A percentile compares a stretch with the other conserved stretches of the same genome.
Conservation (phyloP, 2,888 invertebrate genomes). For the Philereme vetulata region DNA sequence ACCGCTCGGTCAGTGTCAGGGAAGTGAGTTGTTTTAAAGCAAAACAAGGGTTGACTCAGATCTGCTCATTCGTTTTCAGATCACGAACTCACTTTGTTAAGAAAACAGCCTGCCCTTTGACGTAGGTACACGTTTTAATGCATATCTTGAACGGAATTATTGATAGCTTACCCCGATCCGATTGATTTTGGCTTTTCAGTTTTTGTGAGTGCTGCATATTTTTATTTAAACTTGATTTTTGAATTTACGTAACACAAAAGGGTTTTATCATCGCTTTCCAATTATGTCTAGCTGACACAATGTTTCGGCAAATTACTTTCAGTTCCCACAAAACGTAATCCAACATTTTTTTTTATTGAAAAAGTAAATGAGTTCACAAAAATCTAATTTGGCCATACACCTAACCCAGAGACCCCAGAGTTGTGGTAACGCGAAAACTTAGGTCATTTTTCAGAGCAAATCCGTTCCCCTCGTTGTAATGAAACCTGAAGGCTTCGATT, state of each 20-base stretch:
- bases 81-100: constrained; percentile 81
- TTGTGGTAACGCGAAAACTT: constrained; percentile 55
- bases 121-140: constrained; percentile 73
- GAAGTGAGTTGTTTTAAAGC: constrained; percentile 75
- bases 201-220: constrained; percentile 31
- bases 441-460: constrained; percentile 69
- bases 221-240: background rate
- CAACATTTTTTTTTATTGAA: constrained; percentile 24
- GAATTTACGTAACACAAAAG: no score
- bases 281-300: no score
- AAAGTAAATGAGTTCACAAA: constrained; percentile 26
- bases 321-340: constrained; percentile 16
- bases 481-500: constrained; percentile 66
- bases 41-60: constrained; percentile 74
- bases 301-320: constrained; percentile 8
- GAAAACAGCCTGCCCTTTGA: constrained; percentile 79
- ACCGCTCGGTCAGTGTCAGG: constrained; percentile 60
- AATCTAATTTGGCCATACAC: constrained; percentile 29
- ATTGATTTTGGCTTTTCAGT: constrained; percentile 57
- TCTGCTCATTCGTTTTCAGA: constrained; percentile 69
- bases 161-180: constrained; percentile 62
- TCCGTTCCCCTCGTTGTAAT: constrained; percentile 49
- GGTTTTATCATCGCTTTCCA: no score
- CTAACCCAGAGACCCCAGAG: constrained; percentile 33
- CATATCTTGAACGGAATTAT: constrained; percentile 78